A percentile compares a stretch with the other conserved stretches of the same genome.
These are phyloP conservation scores for Prorops nasuta DNA, from an alignment of 1,140 invertebrate genomes.

Conservation along the genomic window DNA sequence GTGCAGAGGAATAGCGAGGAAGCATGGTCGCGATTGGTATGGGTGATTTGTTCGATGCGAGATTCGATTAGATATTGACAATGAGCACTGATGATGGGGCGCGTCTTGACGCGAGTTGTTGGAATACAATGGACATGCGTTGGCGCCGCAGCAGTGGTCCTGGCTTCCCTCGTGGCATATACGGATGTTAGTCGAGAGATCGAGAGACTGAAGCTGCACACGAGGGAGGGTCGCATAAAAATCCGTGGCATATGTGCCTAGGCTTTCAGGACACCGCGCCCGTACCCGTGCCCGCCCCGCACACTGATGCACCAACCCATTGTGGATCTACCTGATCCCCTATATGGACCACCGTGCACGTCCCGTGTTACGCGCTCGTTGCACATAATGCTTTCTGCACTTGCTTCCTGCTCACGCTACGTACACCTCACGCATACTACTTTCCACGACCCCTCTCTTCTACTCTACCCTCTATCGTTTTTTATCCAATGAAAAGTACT, in stretches of 20 bases:
- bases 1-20: neutral
- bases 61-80: constrained; percentile 43
- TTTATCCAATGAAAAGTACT: neutral
- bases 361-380: constrained; percentile 1
- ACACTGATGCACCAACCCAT: constrained; percentile 10
- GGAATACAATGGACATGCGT: constrained; percentile 25
- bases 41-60: constrained; percentile 33
- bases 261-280: constrained; percentile 11
- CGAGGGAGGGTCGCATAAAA: constrained; percentile 18
- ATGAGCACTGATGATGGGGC: constrained; percentile 43
- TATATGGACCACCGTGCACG: constrained; percentile 8
- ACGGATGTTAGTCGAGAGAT: neutral
- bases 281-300: constrained; percentile 2
- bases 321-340: constrained; percentile 33
- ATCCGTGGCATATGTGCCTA: constrained; percentile 31
- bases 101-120: constrained; percentile 31
- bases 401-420: neutral
- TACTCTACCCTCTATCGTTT: neutral
- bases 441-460: too few relatives aligned
- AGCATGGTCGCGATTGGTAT: constrained; percentile 12
- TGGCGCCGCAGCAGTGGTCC: constrained; percentile 3
- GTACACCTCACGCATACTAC: too few relatives aligned
- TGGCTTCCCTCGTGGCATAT: neutral
- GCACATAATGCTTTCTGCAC: neutral
- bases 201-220: neutral